phyloP scores from a whole-genome alignment of 2,113 vertebrate species.

The Pimephales promelas region DNA sequence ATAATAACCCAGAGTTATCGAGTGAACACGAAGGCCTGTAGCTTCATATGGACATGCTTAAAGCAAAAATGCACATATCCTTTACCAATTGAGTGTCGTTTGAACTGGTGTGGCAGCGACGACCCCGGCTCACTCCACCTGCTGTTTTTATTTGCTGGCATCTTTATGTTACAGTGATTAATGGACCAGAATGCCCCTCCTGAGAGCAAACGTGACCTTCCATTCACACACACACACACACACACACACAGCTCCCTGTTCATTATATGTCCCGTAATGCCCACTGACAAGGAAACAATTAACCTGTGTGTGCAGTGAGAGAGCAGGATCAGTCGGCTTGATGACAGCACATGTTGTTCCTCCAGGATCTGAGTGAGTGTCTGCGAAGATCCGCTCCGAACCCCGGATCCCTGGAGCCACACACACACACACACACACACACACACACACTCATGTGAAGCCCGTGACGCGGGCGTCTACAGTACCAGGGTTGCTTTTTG shows the following conservation, averaged over 20 bases:
- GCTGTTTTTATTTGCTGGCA: constrained; percentile 8
- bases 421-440: no score
- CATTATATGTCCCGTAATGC: constrained; percentile 65
- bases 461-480: constrained; percentile 59
- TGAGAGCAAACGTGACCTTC: constrained; percentile 69
- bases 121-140: constrained; percentile 11
- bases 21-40: no score
- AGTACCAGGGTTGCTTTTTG: constrained; percentile 57
- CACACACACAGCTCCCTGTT: constrained; percentile 60
- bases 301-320: constrained; percentile 64
- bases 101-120: constrained; percentile 1
- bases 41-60: no score
- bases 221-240: constrained; percentile 68
- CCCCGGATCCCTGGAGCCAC: constrained; percentile 26
- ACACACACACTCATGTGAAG: constrained; percentile 57
- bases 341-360: constrained; percentile 29
- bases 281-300: constrained; percentile 71
- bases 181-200: constrained; percentile 27
- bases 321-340: constrained; percentile 55
- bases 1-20: no score
- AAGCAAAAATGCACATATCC: no score
- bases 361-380: neutral
- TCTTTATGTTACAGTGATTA: neutral
- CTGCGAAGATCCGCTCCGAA: constrained; percentile 53
- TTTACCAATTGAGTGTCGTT: neutral